Conservation (phyloP, 2,888 invertebrate genomes). For the Amphipyra berbera region DNA sequence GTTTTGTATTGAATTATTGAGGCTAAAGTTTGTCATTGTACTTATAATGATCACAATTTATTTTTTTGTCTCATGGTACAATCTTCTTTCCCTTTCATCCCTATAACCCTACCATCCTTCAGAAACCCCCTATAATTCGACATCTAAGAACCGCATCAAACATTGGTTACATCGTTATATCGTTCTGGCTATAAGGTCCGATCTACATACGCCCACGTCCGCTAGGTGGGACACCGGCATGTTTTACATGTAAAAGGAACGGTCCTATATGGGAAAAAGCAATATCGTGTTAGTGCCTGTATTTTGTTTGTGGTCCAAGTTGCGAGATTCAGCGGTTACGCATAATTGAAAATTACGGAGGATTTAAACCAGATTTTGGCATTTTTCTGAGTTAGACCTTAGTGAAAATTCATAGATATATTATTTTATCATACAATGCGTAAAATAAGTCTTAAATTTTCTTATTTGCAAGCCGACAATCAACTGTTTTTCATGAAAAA, state of each 20-base stretch:
- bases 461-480: too few species aligned
- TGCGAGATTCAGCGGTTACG: constrained; percentile 15
- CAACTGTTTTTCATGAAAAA: too few species aligned
- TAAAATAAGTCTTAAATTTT: too few species aligned
- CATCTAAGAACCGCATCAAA: constrained; percentile 25
- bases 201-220: constrained; percentile 58
- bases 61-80: too few species aligned
- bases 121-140: constrained; percentile 20
- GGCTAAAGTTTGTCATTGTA: too few species aligned
- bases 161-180: constrained; percentile 44
- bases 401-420: too few species aligned
- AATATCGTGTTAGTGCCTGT: constrained; percentile 82
- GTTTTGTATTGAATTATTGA: too few species aligned
- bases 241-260: constrained; percentile 86
- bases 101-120: constrained; percentile 10
- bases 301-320: constrained; percentile 61
- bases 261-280: constrained; percentile 78
- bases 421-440: too few species aligned
- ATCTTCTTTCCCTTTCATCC: not conserved
- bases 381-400: too few species aligned
- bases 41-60: too few species aligned
- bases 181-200: constrained; percentile 46
- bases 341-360: not conserved
- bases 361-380: too few species aligned
- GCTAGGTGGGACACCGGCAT: constrained; percentile 69